Evolutionary conservation across 2,888 invertebrate genomes (phyloP).

Genomic region (Bembecia ichneumoniformis): DNA sequence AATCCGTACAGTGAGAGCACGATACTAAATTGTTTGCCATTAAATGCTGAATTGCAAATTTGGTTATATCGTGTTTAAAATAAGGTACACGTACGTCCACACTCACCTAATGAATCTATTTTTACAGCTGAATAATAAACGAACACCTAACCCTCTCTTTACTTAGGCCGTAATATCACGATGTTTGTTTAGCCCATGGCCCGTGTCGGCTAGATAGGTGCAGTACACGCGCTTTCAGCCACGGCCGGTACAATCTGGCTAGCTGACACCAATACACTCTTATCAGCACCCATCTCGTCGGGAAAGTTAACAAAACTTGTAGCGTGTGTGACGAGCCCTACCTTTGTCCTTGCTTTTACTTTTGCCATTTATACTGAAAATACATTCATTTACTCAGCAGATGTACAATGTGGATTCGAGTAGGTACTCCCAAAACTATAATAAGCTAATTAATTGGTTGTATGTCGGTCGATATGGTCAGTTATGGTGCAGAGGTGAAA

Average conservation of each 20-base stretch:
- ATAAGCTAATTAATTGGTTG: no score
- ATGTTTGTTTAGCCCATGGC: conserved; percentile 63
- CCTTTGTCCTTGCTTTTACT: not conserved
- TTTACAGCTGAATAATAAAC: not conserved
- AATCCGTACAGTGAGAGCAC: no score
- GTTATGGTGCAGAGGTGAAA: no score
- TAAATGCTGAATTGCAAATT: no score
- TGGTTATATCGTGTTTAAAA: no score
- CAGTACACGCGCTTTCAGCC: conserved; percentile 69
- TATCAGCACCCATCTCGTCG: conserved; percentile 63
- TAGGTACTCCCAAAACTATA: no score
- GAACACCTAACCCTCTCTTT: conserved; percentile 1
- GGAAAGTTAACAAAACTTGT: conserved; percentile 53
- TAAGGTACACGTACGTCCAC: no score
- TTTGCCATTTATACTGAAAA: not conserved
- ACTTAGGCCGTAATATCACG: conserved; percentile 25
- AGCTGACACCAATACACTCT: conserved; percentile 69
- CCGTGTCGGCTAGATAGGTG: conserved; percentile 63
- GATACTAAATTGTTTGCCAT: no score
- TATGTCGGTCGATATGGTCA: no score
- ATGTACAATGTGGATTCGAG: no score
- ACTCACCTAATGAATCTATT: no score
- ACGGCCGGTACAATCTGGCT: conserved; percentile 52
- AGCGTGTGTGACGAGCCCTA: conserved; percentile 7
- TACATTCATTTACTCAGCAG: no score